Evolutionary conservation across 2,797 vertebrate genomes (phyloP).

Genomic region (Distichodus sexfasciatus): DNA sequence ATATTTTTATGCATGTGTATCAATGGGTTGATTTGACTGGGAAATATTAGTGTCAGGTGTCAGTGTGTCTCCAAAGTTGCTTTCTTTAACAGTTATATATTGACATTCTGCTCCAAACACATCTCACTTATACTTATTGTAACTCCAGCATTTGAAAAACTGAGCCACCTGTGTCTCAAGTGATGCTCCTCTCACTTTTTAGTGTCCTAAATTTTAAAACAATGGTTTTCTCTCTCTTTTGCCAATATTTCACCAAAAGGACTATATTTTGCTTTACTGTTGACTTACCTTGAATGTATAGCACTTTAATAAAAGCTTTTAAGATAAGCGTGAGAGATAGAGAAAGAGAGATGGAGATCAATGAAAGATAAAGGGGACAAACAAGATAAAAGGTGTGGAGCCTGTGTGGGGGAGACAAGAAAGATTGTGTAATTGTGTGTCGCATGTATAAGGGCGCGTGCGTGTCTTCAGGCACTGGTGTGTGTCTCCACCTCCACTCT

Average conservation of each 20-base stretch:
- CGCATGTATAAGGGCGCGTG: background rate
- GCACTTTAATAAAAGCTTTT: background rate
- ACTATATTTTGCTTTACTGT: slow-evolving; percentile 16
- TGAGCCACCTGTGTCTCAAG: too few relatives aligned
- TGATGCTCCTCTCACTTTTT: too few relatives aligned
- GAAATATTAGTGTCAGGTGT: background rate
- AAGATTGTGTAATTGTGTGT: slow-evolving; percentile 6
- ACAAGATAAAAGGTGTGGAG: background rate
- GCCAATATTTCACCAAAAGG: too few relatives aligned
- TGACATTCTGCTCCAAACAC: slow-evolving; percentile 8
- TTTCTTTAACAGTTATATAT: background rate
- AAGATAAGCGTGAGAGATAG: background rate
- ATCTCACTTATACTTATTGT: slow-evolving; percentile 4
- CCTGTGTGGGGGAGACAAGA: background rate
- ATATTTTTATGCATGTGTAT: background rate
- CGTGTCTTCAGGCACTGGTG: background rate
- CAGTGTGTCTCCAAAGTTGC: background rate
- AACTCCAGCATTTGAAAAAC: background rate
- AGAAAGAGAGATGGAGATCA: slow-evolving; percentile 7
- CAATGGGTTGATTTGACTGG: background rate
- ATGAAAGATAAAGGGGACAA: background rate
- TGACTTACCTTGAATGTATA: slow-evolving; percentile 17
- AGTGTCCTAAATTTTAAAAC: too few relatives aligned
- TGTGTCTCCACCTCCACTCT: background rate
- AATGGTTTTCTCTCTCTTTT: too few relatives aligned